Conservation (phyloP, 2,797 vertebrate species). For the Semaprochilodus insignis region DNA sequence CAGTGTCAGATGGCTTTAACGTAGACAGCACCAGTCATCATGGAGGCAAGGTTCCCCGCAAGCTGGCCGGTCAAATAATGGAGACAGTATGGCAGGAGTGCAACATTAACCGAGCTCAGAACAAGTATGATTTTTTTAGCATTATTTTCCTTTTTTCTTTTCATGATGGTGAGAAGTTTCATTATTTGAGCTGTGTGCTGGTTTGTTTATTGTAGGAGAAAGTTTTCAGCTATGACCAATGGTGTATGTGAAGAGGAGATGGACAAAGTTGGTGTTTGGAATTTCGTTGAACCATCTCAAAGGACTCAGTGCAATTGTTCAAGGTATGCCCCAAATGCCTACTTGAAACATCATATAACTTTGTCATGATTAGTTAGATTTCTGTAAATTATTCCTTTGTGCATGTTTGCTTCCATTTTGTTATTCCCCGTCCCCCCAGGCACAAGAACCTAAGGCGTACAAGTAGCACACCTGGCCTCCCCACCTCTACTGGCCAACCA, state of each 20-base stretch:
- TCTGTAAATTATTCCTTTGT: too few relatives aligned
- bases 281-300: conserved; percentile 93
- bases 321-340: conserved; percentile 76
- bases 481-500: conserved; percentile 85
- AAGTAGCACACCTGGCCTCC: conserved; percentile 89
- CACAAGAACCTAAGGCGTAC: conserved; percentile 94
- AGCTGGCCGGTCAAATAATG: conserved; percentile 92
- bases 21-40: conserved; percentile 93
- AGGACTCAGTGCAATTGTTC: conserved; percentile 92
- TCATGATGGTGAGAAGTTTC: background rate
- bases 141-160: background rate
- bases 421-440: conserved; percentile 65
- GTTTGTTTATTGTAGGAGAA: conserved; percentile 81
- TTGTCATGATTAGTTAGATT: background rate
- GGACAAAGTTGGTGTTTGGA: conserved; percentile 91
- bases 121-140: conserved; percentile 84
- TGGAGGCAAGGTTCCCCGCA: conserved; percentile 93
- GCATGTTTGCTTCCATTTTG: background rate
- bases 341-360: background rate
- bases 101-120: conserved; percentile 95
- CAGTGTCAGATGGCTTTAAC: conserved; percentile 87
- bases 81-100: conserved; percentile 98
- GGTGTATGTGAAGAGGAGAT: conserved; percentile 89
- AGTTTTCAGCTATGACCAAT: conserved; percentile 90
- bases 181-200: background rate